Base-by-base conservation (phyloP, 2,888 invertebrate genomes). In the Drosophila siamana region DNA sequence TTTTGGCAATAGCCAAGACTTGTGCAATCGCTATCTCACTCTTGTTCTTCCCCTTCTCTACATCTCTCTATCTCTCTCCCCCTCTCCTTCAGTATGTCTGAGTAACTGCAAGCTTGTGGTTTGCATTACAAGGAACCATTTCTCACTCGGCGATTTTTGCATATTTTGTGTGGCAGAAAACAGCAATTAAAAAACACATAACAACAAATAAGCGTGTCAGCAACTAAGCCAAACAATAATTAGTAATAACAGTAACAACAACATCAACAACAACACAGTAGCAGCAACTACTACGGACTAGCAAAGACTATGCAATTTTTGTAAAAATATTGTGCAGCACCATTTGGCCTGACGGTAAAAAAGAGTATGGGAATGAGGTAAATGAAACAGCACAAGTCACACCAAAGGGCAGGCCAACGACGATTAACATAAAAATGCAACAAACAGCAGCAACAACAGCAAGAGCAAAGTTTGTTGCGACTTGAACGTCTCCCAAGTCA, bases 101-200 rank as follows among this genome's bases (percentile, higher is more conserved):
- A 22, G 9, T 26, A 38, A 38, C 22, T 24, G 51, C 41, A 46
- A 44, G 43, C 38, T 40, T 43, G 52, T 55, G 62, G 28, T 33
- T 82, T 78, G 82, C 85, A 86, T 86, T 86, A 67, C 79, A 80
- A 86, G 75, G 38, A 78, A 67, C 74, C 78, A 85, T 86, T 86
- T 86, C 60, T 86, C 85, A 78, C 33, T 62, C 36, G 28, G 33
- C 44, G 54, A 43, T 15, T 46, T 76, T 71, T 74, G 81, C 81
- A 83, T 79, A 80, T 74, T 81, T 52, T 69, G 52, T 69, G 59
- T 69, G 78, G 78, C 78, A 74, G 61, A 70, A 77, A 82, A 82
- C 78, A 86, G 87, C 84, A 90, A 90, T 90, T 89, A 90, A 89
- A 86, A 82, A 75, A 80, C 86, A 82, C 87, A 88, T 88, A 88